Percentiles rank a stretch among this genome's conserved stretches.
phyloP scores from a whole-genome alignment of 2,797 vertebrate genomes.

The Aldrovandia affinis region DNA sequence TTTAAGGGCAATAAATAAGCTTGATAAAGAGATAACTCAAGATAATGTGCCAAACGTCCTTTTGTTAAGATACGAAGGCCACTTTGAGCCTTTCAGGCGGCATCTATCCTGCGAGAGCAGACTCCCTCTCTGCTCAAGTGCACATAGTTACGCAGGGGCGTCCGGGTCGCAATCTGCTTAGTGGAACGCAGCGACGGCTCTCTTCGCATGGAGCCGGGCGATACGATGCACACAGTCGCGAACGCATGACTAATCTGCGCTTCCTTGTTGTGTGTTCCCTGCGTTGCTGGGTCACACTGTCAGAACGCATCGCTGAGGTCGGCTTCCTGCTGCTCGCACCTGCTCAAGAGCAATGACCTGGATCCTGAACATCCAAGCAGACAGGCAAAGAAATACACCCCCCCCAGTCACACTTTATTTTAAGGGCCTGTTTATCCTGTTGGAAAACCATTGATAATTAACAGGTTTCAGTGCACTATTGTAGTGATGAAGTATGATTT shows the following conservation, averaged over 20 bases:
- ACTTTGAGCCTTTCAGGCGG: background rate
- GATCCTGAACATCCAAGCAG: conserved; percentile 30
- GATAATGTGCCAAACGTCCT: conserved; percentile 17
- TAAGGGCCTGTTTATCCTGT: conserved; percentile 10
- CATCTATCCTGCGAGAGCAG: background rate
- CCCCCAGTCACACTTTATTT: conserved; percentile 9
- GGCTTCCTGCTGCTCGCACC: conserved; percentile 27
- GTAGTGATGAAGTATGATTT: too few relatives aligned
- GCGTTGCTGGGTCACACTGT: conserved; percentile 19
- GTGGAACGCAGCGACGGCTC: background rate
- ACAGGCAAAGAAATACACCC: background rate
- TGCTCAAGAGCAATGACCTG: conserved; percentile 27
- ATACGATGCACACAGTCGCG: background rate
- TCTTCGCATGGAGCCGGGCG: background rate
- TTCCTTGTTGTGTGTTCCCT: conserved; percentile 7
- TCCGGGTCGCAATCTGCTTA: background rate
- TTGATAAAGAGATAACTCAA: conserved; percentile 9
- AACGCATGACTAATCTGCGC: conserved; percentile 3
- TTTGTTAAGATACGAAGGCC: background rate
- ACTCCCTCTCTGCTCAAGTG: background rate
- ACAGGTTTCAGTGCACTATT: background rate
- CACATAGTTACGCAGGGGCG: background rate
- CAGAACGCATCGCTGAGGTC: conserved; percentile 22
- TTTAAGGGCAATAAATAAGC: conserved; percentile 12
- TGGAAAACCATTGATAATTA: conserved; percentile 9